Conservation (phyloP, 2,888 invertebrate species). For the Papilio gigon region DNA sequence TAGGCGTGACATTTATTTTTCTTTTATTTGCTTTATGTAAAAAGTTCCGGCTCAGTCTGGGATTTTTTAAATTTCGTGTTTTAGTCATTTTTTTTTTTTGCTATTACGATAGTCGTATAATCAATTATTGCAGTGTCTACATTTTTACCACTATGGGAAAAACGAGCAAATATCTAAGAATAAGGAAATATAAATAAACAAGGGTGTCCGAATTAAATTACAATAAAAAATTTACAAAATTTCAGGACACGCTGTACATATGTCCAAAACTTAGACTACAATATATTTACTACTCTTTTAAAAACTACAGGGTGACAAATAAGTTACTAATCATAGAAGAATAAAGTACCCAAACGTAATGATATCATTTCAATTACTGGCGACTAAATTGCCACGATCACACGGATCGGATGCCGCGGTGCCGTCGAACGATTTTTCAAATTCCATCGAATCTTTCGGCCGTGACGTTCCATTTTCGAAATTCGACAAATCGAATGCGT, state of each 20-base stretch:
- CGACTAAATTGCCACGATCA: not conserved
- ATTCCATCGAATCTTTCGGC: conserved; percentile 32
- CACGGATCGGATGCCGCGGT: not conserved
- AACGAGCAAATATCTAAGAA: too few relatives aligned
- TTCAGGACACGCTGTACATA: too few relatives aligned
- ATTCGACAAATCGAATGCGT: conserved; percentile 60
- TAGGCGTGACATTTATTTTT: not conserved
- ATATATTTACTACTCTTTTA: too few relatives aligned
- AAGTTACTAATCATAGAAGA: too few relatives aligned
- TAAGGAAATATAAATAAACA: not conserved
- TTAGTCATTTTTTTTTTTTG: not conserved
- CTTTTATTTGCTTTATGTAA: not conserved
- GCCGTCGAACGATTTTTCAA: conserved; percentile 23
- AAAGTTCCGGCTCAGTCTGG: not conserved
- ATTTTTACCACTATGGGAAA: too few relatives aligned
- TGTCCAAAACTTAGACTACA: too few relatives aligned
- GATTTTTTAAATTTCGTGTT: not conserved
- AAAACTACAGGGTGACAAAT: too few relatives aligned
- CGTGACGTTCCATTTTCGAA: conserved; percentile 52
- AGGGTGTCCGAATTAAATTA: not conserved
- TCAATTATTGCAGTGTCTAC: not conserved
- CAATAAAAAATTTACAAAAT: too few relatives aligned
- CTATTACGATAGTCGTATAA: too few relatives aligned
- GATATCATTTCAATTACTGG: conserved; percentile 17
- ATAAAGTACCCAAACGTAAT: not conserved